Percentiles rank a stretch among this genome's conserved stretches.
Evolutionary conservation across 2,888 invertebrate genomes (phyloP).

Genomic region (Drosophila parthenogenetica): DNA sequence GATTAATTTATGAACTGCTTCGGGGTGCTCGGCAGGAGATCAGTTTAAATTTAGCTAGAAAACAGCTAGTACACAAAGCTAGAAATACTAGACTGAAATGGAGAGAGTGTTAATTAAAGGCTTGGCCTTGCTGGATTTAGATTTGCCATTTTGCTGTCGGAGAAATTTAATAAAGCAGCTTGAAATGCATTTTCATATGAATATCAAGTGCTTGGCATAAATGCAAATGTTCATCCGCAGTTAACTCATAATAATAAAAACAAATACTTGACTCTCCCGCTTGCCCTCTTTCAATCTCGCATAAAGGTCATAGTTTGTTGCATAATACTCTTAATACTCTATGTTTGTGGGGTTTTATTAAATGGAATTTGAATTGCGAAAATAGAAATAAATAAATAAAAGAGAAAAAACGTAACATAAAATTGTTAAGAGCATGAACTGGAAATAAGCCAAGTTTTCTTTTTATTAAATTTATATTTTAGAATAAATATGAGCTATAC

Average conservation of each 20-base stretch:
- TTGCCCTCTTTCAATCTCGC: not conserved
- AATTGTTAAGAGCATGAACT: no score
- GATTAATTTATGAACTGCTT: conserved; percentile 60
- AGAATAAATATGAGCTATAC: no score
- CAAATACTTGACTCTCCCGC: conserved; percentile 25
- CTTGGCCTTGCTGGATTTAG: conserved; percentile 7
- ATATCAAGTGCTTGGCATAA: conserved; percentile 36
- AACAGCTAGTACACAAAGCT: conserved; percentile 23
- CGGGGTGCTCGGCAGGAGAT: conserved; percentile 9
- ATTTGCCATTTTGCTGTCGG: conserved; percentile 1
- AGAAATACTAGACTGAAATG: not conserved
- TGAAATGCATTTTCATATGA: conserved; percentile 33
- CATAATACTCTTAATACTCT: conserved; percentile 23
- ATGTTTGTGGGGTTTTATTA: conserved; percentile 3
- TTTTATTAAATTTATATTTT: no score
- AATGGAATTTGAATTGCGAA: no score
- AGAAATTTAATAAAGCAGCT: conserved; percentile 44
- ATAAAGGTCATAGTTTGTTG: conserved; percentile 35
- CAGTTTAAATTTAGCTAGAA: conserved; percentile 14
- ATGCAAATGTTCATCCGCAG: conserved; percentile 47
- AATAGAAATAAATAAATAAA: no score
- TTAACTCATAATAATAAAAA: conserved; percentile 45
- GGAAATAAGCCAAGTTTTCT: no score
- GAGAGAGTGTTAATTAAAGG: conserved; percentile 49
- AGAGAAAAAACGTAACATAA: no score